phyloP scores from a whole-genome alignment of 2,888 invertebrate species.

The Drosophila yooni region DNA sequence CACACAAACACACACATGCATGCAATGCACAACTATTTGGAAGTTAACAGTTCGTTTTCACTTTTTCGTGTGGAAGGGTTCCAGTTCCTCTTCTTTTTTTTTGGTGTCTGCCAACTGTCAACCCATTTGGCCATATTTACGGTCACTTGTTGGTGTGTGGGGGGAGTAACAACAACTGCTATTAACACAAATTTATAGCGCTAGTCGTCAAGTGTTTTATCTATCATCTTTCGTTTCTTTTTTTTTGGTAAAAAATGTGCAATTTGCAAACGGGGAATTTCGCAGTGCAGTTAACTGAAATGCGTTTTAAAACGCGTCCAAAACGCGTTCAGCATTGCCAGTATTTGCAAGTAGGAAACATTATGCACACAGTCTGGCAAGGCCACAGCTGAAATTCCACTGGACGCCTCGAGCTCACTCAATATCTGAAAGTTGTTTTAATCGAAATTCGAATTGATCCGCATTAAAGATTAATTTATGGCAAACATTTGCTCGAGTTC shows the following conservation, averaged over 20 bases:
- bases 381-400: neutral
- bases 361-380: neutral
- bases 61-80: slow-evolving; percentile 56
- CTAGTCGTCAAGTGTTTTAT: slow-evolving; percentile 16
- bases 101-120: slow-evolving; percentile 67
- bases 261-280: slow-evolving; percentile 19
- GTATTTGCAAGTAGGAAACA: neutral
- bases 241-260: slow-evolving; percentile 23
- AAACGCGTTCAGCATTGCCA: slow-evolving; percentile 29
- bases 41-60: slow-evolving; percentile 65
- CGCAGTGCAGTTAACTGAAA: neutral
- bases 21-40: slow-evolving; percentile 66
- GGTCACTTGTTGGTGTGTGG: slow-evolving; percentile 57
- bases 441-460: slow-evolving; percentile 2
- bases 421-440: neutral
- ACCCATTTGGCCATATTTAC: slow-evolving; percentile 75
- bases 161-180: slow-evolving; percentile 69
- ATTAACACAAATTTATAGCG: slow-evolving; percentile 73
- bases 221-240: slow-evolving; percentile 2
- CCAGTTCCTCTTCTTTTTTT: slow-evolving; percentile 10
- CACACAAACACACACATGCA: neutral
- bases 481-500: slow-evolving; percentile 6
- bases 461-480: slow-evolving; percentile 7
- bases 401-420: neutral
- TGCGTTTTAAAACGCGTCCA: slow-evolving; percentile 37